Evolutionary conservation across 2,797 vertebrate species (phyloP).

Genomic region (Semotilus atromaculatus): DNA sequence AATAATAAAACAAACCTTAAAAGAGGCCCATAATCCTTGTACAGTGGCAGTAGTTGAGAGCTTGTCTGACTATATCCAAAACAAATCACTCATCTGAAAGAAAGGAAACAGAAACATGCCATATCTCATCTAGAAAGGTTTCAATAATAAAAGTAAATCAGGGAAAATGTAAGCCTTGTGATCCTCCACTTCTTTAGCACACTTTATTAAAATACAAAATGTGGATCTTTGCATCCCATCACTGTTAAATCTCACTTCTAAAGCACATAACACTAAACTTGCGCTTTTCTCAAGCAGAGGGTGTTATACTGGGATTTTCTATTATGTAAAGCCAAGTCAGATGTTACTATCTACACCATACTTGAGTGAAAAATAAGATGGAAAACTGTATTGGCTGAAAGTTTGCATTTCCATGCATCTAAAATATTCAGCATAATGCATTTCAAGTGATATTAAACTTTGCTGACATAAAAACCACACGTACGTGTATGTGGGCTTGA

Average conservation of each 20-base stretch:
- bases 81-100: neutral
- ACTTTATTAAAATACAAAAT: neutral
- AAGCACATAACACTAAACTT: neutral
- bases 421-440: constrained; percentile 50
- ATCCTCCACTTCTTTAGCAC: neutral
- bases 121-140: neutral
- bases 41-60: neutral
- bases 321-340: constrained; percentile 13
- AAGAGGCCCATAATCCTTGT: constrained; percentile 9
- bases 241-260: neutral
- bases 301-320: constrained; percentile 27
- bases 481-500: constrained; percentile 1
- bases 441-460: constrained; percentile 47
- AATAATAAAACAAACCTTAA: constrained; percentile 22
- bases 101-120: neutral
- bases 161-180: neutral
- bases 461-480: constrained; percentile 48
- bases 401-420: constrained; percentile 38
- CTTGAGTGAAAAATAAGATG: constrained; percentile 24
- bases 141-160: constrained; percentile 4
- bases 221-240: neutral
- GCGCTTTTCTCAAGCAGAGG: neutral
- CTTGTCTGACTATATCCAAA: neutral
- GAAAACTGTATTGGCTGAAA: constrained; percentile 18
- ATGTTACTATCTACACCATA: constrained; percentile 35